Conservation (phyloP, 2,797 vertebrate genomes). For the Ambastaia sidthimunki region DNA sequence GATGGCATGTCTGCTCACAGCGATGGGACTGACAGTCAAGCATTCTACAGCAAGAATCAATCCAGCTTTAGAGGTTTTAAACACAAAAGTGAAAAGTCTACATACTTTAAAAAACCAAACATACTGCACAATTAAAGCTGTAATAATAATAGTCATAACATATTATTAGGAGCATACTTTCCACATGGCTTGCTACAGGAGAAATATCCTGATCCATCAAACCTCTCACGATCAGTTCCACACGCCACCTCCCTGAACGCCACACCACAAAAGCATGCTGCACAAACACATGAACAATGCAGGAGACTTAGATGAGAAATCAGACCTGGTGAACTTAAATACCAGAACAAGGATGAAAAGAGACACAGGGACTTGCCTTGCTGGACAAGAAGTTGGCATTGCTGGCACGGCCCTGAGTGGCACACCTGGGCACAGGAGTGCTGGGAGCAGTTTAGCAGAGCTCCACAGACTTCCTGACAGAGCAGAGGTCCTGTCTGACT, state of each 20-base stretch:
- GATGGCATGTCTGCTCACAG: constrained; percentile 89
- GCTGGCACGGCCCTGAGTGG: constrained; percentile 86
- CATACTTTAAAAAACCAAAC: not conserved
- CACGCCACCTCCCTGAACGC: constrained; percentile 83
- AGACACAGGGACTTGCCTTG: constrained; percentile 77
- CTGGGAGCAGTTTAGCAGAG: constrained; percentile 87
- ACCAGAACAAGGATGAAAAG: not conserved
- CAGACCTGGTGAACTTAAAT: not conserved
- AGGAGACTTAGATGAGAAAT: not conserved
- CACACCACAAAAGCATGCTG: constrained; percentile 92
- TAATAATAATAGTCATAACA: not conserved
- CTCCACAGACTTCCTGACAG: constrained; percentile 87
- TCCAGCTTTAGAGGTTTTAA: not conserved
- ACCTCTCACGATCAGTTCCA: constrained; percentile 85
- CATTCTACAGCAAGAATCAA: constrained; percentile 75
- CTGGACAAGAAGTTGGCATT: constrained; percentile 86
- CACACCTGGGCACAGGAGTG: constrained; percentile 90
- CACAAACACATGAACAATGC: not conserved
- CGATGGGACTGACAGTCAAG: constrained; percentile 88
- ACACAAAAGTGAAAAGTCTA: not conserved
- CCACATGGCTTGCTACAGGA: constrained; percentile 89
- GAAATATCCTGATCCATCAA: constrained; percentile 87
- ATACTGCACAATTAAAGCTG: not conserved
- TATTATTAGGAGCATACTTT: constrained; percentile 81
- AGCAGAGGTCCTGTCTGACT: constrained; percentile 84